These are phyloP conservation scores for Pan paniscus DNA, from an alignment of 2,113 vertebrate species.

Conservation along the genomic window DNA sequence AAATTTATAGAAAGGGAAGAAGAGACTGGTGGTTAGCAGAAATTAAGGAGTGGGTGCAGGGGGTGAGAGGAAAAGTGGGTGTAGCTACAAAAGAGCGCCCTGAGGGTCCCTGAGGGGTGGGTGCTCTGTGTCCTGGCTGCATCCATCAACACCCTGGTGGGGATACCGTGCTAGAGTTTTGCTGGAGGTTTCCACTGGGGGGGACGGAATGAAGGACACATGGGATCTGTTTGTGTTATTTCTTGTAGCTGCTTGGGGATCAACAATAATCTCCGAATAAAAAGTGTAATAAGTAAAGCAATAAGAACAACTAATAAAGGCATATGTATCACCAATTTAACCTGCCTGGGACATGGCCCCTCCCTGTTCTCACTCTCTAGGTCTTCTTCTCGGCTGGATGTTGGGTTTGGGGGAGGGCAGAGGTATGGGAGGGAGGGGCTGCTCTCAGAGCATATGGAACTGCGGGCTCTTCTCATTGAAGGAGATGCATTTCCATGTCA, in stretches of 20 bases:
- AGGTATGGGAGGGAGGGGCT: neutral
- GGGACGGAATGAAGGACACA: rapidly evolving
- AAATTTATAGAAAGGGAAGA: rapidly evolving
- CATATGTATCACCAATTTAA: rapidly evolving
- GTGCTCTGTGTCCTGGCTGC: rapidly evolving
- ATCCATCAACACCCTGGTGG: too few relatives aligned
- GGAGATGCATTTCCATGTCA: rapidly evolving
- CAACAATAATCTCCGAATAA: neutral
- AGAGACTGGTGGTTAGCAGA: neutral
- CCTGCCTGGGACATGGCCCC: rapidly evolving
- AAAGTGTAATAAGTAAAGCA: neutral
- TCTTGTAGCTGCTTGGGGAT: neutral
- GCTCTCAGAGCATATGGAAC: neutral
- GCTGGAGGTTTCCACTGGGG: rapidly evolving
- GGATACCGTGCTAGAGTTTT: too few relatives aligned
- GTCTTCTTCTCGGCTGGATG: neutral
- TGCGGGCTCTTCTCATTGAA: neutral
- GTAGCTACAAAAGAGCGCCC: rapidly evolving
- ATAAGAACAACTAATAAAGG: rapidly evolving
- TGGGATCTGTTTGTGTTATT: neutral
- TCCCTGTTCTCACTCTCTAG: neutral
- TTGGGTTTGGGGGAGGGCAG: neutral
- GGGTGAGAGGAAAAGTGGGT: neutral
- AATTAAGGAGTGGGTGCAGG: neutral
- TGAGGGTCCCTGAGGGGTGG: neutral